Evolutionary conservation across 2,888 invertebrate species (phyloP).

Genomic region (Blastobasis lacticolella): DNA sequence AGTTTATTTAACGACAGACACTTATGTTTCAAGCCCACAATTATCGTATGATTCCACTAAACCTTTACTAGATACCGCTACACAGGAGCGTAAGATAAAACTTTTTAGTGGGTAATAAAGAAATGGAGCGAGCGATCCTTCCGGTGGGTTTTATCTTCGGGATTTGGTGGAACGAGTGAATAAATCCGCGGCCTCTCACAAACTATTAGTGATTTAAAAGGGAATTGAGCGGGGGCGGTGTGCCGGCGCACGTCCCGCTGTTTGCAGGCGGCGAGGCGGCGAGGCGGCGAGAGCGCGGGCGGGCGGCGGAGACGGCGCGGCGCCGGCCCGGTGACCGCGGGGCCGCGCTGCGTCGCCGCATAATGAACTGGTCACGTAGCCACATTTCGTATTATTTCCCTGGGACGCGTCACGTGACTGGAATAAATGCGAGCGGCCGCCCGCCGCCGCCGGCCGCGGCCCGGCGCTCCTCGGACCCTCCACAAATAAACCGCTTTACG

Average conservation of each 20-base stretch:
- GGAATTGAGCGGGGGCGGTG: constrained; percentile 30
- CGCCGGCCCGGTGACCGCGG: constrained; percentile 40
- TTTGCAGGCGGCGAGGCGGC: constrained; percentile 40
- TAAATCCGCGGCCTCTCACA: constrained; percentile 23
- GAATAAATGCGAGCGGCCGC: constrained; percentile 58
- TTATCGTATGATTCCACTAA: too few relatives aligned
- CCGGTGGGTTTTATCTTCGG: constrained; percentile 6
- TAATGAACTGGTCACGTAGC: constrained; percentile 74
- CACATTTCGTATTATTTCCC: constrained; percentile 75
- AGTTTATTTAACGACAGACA: too few relatives aligned
- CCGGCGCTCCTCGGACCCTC: constrained; percentile 60
- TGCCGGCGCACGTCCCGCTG: constrained; percentile 40
- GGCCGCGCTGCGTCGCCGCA: constrained; percentile 55
- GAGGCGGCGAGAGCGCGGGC: constrained; percentile 9
- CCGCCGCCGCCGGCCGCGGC: constrained; percentile 37
- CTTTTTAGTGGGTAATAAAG: constrained; percentile 14
- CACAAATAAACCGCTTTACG: constrained; percentile 73
- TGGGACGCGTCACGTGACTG: constrained; percentile 70
- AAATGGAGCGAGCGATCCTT: constrained; percentile 17
- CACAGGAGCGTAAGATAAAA: constrained; percentile 3
- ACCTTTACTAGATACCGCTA: too few relatives aligned
- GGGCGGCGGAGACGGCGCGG: constrained; percentile 14
- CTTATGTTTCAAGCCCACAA: too few relatives aligned
- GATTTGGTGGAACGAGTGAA: constrained; percentile 11
- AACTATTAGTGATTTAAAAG: constrained; percentile 35